Evolutionary conservation across 2,113 vertebrate genomes (phyloP).

Genomic region (Callopanchax toddi): DNA sequence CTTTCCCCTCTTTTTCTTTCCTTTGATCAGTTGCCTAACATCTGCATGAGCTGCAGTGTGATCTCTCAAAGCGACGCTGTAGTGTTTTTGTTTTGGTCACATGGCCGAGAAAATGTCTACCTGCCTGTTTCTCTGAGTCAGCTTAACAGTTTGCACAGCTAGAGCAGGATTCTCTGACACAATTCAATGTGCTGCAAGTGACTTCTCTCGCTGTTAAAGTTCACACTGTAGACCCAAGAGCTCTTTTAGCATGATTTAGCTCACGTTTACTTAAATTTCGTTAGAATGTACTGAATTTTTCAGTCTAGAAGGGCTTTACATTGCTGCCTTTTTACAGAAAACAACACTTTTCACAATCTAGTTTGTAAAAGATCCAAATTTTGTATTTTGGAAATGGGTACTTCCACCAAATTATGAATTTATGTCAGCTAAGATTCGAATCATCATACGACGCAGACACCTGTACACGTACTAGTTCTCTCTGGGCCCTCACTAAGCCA

Average conservation of each 20-base stretch:
- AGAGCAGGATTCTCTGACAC: constrained; percentile 43
- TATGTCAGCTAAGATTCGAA: constrained; percentile 9
- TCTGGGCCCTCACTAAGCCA: constrained; percentile 64
- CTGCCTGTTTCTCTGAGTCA: constrained; percentile 77
- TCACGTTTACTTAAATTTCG: constrained; percentile 36
- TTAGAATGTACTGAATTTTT: constrained; percentile 7
- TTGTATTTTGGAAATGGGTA: constrained; percentile 30
- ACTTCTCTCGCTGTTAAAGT: constrained; percentile 20
- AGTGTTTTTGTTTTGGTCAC: constrained; percentile 54
- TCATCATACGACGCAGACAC: constrained; percentile 6
- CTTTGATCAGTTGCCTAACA: constrained; percentile 58
- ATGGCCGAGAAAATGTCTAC: constrained; percentile 67
- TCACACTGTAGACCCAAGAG: constrained; percentile 27
- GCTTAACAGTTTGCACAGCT: constrained; percentile 37
- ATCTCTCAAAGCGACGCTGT: constrained; percentile 40
- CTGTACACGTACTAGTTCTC: constrained; percentile 23
- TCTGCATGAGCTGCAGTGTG: constrained; percentile 69
- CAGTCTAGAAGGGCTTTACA: constrained; percentile 43
- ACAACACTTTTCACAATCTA: constrained; percentile 7
- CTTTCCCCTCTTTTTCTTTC: constrained; percentile 45
- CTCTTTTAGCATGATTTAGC: constrained; percentile 32
- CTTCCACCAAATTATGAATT: constrained; percentile 9
- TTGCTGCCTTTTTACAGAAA: constrained; percentile 25
- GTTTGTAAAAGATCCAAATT: constrained; percentile 21
- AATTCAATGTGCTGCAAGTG: constrained; percentile 59